These are phyloP conservation scores for Pimephales promelas DNA, from an alignment of 2,113 vertebrate genomes.

Conservation along the genomic window DNA sequence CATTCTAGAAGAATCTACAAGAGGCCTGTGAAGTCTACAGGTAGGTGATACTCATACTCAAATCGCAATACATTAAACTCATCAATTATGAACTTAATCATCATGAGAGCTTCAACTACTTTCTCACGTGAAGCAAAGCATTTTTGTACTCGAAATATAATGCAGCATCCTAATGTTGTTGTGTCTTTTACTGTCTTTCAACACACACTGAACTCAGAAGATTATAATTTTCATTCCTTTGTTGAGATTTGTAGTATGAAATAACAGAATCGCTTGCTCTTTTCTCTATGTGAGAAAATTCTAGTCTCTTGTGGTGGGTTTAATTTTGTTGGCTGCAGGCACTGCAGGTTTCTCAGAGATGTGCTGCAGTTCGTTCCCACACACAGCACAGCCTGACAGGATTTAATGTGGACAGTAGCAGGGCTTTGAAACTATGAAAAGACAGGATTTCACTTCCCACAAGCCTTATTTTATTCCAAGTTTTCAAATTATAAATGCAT, in stretches of 20 bases:
- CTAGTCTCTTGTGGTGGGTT: constrained; percentile 50
- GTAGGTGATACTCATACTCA: constrained; percentile 12
- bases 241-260: constrained; percentile 21
- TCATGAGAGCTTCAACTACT: not conserved
- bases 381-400: constrained; percentile 34
- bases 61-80: not conserved
- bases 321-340: constrained; percentile 46
- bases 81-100: not conserved
- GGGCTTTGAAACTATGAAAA: constrained; percentile 35
- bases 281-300: constrained; percentile 23
- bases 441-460: constrained; percentile 20
- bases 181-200: not conserved
- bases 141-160: not conserved
- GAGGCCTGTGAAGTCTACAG: constrained; percentile 14
- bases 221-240: not conserved
- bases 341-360: constrained; percentile 44
- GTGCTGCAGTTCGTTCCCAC: constrained; percentile 39
- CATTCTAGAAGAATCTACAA: not conserved
- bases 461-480: constrained; percentile 18
- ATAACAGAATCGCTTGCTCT: not conserved
- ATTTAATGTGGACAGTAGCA: constrained; percentile 41
- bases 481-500: constrained; percentile 26
- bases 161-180: not conserved
- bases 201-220: not conserved
- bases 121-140: not conserved